phyloP scores from a whole-genome alignment of 2,113 vertebrate genomes.

The Uria lomvia region DNA sequence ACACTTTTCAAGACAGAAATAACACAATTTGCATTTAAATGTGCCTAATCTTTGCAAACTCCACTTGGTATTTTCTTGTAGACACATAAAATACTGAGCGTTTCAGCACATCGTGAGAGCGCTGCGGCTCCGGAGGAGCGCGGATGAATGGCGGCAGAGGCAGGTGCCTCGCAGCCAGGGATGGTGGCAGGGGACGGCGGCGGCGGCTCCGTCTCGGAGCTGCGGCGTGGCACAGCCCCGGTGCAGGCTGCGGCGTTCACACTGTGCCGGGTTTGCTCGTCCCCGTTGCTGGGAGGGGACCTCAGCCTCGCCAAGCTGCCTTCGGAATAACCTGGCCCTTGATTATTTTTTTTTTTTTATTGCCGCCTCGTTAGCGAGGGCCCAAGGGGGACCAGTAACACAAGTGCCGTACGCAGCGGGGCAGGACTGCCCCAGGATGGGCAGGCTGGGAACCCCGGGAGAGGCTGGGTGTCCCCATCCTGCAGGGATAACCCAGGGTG shows the following conservation, averaged over 20 bases:
- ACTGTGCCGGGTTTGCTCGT: fast-evolving
- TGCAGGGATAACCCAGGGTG: fast-evolving
- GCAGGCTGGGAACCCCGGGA: background rate
- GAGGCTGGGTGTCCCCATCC: fast-evolving
- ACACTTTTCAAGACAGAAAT: slow-evolving; percentile 59
- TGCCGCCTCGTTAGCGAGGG: background rate
- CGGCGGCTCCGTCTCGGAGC: background rate
- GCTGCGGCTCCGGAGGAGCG: background rate
- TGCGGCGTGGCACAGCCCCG: background rate
- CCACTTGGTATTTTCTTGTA: slow-evolving; percentile 23
- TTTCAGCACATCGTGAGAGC: background rate
- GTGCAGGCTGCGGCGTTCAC: fast-evolving
- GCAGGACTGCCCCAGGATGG: fast-evolving
- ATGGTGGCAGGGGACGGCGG: background rate
- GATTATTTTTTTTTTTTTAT: background rate
- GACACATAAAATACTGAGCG: background rate
- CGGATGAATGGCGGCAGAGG: background rate
- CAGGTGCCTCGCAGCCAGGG: background rate
- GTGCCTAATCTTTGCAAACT: slow-evolving; percentile 38
- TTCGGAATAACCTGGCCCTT: background rate
- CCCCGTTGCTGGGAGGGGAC: background rate
- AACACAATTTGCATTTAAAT: slow-evolving; percentile 70
- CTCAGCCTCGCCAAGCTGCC: fast-evolving
- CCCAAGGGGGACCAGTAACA: background rate
- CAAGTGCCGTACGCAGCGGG: fast-evolving